Conservation (phyloP, 2,113 vertebrate species). For the Chamaea fasciata region DNA sequence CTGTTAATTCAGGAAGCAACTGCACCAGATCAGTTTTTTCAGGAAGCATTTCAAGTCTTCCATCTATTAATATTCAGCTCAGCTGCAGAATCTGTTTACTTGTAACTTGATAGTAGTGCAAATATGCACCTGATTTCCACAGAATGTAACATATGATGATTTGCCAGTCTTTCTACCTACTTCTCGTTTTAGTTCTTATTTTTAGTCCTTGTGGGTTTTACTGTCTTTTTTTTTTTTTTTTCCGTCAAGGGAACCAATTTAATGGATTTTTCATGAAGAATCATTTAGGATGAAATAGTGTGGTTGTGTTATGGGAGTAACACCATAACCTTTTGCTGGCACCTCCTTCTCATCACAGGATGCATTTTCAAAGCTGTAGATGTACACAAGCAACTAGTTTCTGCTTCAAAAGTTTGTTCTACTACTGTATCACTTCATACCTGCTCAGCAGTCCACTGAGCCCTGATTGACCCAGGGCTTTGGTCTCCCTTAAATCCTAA, state of each 20-base stretch:
- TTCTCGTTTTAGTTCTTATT: neutral
- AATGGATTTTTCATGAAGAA: neutral
- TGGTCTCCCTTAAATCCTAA: neutral
- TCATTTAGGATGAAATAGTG: neutral
- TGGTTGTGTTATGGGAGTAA: neutral
- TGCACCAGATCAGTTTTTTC: neutral
- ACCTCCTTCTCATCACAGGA: neutral
- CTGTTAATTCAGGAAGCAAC: neutral
- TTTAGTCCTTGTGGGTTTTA: neutral
- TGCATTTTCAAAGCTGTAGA: slow-evolving; percentile 12
- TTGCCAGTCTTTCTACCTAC: neutral
- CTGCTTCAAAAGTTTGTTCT: neutral
- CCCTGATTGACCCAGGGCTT: neutral
- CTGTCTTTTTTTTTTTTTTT: neutral
- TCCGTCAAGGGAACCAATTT: neutral
- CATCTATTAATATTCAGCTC: neutral
- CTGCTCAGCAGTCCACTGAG: neutral
- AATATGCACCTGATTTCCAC: neutral
- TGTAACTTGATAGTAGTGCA: neutral
- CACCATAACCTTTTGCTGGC: neutral
- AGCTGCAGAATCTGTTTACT: neutral
- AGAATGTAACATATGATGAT: neutral
- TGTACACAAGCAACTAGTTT: neutral
- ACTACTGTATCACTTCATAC: neutral
- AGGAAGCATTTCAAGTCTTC: neutral